These are phyloP conservation scores for Oxygymnocypris stewartii DNA, from an alignment of 2,113 vertebrate species.

Conservation along the genomic window DNA sequence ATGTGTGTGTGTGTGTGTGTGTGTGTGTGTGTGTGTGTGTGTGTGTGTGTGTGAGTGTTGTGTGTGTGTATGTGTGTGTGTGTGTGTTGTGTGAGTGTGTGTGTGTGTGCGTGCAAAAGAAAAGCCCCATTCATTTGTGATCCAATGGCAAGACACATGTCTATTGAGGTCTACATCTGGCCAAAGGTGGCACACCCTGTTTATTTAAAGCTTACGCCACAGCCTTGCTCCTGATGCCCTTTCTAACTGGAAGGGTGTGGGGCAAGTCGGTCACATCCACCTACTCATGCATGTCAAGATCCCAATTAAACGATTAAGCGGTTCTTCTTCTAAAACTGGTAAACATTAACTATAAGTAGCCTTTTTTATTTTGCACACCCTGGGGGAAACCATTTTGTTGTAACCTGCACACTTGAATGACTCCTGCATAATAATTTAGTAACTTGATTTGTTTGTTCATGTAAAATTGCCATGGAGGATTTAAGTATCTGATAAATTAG, in stretches of 20 bases:
- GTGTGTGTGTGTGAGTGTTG: no score
- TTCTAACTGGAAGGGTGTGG: conserved; percentile 3
- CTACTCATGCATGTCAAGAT: neutral
- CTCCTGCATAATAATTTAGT: neutral
- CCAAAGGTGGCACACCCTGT: conserved; percentile 50
- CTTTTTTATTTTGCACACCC: neutral
- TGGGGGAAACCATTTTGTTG: neutral
- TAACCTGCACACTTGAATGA: neutral
- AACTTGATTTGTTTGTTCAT: neutral
- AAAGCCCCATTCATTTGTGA: conserved; percentile 24
- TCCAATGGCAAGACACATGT: conserved; percentile 24
- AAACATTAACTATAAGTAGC: neutral
- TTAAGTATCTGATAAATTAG: neutral
- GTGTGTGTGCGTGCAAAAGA: conserved; percentile 7
- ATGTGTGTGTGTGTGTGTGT: no score
- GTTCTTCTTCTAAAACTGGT: neutral
- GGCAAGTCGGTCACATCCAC: neutral
- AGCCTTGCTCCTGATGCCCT: conserved; percentile 31
- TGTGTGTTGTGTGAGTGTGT: neutral
- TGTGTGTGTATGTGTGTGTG: neutral
- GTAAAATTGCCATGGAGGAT: neutral
- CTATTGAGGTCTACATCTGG: conserved; percentile 40
- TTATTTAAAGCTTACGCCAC: conserved; percentile 47
- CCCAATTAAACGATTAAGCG: neutral
- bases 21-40: no score